phyloP scores from a whole-genome alignment of 2,888 invertebrate genomes.

The Drosophila kuntzei region DNA sequence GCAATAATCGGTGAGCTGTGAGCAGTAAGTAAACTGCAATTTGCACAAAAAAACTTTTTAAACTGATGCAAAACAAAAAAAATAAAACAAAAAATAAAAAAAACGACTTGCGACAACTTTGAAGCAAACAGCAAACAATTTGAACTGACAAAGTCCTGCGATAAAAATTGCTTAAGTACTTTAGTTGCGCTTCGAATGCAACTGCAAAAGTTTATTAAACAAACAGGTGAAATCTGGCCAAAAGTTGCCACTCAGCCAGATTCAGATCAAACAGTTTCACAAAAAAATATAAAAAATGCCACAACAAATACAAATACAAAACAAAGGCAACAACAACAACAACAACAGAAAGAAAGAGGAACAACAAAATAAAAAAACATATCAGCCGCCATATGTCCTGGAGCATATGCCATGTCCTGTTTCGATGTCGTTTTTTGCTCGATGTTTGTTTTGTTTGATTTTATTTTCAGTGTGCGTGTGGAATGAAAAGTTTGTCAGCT shows the following conservation, averaged over 20 bases:
- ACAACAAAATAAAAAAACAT: slow-evolving; percentile 18
- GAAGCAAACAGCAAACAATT: slow-evolving; percentile 72
- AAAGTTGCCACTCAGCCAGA: slow-evolving; percentile 54
- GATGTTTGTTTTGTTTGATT: slow-evolving; percentile 43
- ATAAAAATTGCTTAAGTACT: slow-evolving; percentile 79
- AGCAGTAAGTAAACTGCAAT: slow-evolving; percentile 68
- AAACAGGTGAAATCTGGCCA: slow-evolving; percentile 70
- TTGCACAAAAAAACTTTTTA: slow-evolving; percentile 52
- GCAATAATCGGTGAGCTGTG: slow-evolving; percentile 3
- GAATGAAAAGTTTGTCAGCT: slow-evolving; percentile 50
- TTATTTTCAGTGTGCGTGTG: slow-evolving; percentile 46
- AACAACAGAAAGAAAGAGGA: background rate
- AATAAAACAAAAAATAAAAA: background rate
- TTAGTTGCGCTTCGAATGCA: slow-evolving; percentile 60
- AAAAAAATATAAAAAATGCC: slow-evolving; percentile 25
- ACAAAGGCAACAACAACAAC: background rate
- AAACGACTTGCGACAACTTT: slow-evolving; percentile 62
- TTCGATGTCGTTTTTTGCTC: slow-evolving; percentile 1
- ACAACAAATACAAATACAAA: slow-evolving; percentile 1
- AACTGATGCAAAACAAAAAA: slow-evolving; percentile 22
- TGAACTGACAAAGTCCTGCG: slow-evolving; percentile 77
- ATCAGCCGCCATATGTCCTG: slow-evolving; percentile 56
- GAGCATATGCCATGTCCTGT: slow-evolving; percentile 51
- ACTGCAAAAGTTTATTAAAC: slow-evolving; percentile 68
- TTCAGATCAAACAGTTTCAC: slow-evolving; percentile 40